These are phyloP conservation scores for Meloe dianella DNA, from an alignment of 2,888 invertebrate species.

Conservation along the genomic window DNA sequence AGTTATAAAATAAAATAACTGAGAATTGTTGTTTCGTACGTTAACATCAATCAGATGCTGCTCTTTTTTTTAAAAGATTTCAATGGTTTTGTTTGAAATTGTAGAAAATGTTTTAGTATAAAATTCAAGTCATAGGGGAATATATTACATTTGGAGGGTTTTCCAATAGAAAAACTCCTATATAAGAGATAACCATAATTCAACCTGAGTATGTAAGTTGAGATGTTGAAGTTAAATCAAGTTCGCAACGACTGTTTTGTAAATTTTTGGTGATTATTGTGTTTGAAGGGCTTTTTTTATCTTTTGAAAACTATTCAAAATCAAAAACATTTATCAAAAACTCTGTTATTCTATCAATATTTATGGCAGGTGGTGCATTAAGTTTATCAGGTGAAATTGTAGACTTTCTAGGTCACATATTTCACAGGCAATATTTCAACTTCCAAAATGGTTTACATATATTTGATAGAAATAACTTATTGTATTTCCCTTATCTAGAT, in stretches of 20 bases:
- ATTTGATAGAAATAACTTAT: conserved; percentile 20
- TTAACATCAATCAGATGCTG: no score
- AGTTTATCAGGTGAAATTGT: conserved; percentile 27
- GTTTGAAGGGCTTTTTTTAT: not conserved
- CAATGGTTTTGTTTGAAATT: conserved; percentile 1
- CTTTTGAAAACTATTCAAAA: not conserved
- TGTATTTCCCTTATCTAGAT: conserved; percentile 12
- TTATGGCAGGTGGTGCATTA: conserved; percentile 21
- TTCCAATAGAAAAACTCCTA: conserved; percentile 9
- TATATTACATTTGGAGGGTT: conserved; percentile 20
- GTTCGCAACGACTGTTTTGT: conserved; percentile 11
- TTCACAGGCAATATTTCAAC: conserved; percentile 18
- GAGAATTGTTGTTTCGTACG: not conserved
- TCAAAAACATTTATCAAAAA: conserved; percentile 28
- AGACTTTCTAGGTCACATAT: conserved; percentile 19
- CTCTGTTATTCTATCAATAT: conserved; percentile 23
- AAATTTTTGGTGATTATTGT: not conserved
- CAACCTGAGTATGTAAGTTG: conserved; percentile 12
- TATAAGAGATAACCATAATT: conserved; percentile 10
- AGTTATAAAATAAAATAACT: no score
- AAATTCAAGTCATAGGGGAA: conserved; percentile 18
- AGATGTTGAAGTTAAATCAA: conserved; percentile 10
- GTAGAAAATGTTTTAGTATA: not conserved
- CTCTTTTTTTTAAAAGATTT: not conserved
- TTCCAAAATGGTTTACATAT: not conserved